Percentiles rank a stretch among this genome's conserved stretches.
These are phyloP conservation scores for Aphis craccivora DNA, from an alignment of 1,140 invertebrate genomes.

Conservation along the genomic window DNA sequence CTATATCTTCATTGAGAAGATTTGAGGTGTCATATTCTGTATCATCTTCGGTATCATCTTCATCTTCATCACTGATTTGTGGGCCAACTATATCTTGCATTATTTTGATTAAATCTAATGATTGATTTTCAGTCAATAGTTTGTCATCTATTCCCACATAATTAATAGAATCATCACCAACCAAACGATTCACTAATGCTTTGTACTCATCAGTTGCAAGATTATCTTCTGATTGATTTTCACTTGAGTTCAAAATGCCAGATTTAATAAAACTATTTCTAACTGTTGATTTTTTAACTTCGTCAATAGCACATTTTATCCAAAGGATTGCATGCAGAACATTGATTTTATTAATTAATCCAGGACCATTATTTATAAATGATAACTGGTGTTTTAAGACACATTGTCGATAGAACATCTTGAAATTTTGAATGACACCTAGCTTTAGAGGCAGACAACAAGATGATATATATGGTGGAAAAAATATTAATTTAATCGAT, in stretches of 20 bases:
- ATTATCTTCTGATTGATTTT: neutral
- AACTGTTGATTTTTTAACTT: neutral
- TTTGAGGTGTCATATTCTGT: neutral
- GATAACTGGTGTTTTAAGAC: neutral
- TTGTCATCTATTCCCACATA: neutral
- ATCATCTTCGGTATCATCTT: slow-evolving; percentile 11
- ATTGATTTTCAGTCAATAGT: neutral
- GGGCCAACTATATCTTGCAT: neutral
- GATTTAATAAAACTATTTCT: slow-evolving; percentile 11
- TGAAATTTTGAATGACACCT: neutral
- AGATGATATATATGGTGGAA: neutral
- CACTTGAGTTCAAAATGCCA: neutral
- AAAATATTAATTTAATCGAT: neutral
- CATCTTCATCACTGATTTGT: slow-evolving; percentile 15
- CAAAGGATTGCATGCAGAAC: neutral
- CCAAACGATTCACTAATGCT: neutral
- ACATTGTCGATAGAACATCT: neutral
- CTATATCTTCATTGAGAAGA: neutral
- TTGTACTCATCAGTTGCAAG: neutral
- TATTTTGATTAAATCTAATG: slow-evolving; percentile 26
- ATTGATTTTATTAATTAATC: neutral
- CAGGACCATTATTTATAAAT: neutral
- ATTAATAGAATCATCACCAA: neutral
- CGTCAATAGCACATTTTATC: neutral
- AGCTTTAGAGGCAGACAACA: neutral